A percentile compares a stretch with the other conserved stretches of the same genome.
These are phyloP conservation scores for Helicoverpa zea DNA, from an alignment of 1,140 invertebrate genomes.

Conservation along the genomic window DNA sequence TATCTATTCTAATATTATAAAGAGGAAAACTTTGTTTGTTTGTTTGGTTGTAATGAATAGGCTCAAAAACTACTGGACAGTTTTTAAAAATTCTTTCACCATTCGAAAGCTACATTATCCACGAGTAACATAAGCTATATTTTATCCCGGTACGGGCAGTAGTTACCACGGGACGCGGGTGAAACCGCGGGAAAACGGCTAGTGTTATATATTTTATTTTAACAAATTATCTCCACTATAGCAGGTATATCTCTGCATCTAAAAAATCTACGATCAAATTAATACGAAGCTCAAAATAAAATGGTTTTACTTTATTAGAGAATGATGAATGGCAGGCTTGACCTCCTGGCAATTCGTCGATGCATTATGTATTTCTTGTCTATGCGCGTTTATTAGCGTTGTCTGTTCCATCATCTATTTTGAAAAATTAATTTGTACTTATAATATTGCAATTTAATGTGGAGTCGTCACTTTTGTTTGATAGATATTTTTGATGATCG, in stretches of 20 bases:
- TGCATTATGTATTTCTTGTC: slow-evolving; percentile 42
- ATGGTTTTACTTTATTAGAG: slow-evolving; percentile 49
- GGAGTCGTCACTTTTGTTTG: background rate
- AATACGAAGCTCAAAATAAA: slow-evolving; percentile 30
- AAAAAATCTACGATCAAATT: background rate
- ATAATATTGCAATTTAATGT: slow-evolving; percentile 12
- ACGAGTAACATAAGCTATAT: no score
- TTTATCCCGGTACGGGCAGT: no score
- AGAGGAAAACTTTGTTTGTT: no score
- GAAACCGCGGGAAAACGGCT: no score
- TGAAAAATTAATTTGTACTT: background rate
- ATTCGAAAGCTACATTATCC: no score
- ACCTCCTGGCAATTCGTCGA: slow-evolving; percentile 50
- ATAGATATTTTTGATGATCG: background rate
- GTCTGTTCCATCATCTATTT: slow-evolving; percentile 8
- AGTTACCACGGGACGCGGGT: no score
- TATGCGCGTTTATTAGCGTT: background rate
- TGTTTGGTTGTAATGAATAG: no score
- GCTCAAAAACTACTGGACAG: no score
- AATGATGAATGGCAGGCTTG: slow-evolving; percentile 56
- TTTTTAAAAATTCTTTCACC: no score
- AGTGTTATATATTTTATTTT: no score
- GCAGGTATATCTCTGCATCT: background rate
- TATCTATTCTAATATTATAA: no score
- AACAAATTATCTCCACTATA: background rate